Evolutionary conservation across 2,888 invertebrate species (phyloP).

Genomic region (Folsomia candida): DNA sequence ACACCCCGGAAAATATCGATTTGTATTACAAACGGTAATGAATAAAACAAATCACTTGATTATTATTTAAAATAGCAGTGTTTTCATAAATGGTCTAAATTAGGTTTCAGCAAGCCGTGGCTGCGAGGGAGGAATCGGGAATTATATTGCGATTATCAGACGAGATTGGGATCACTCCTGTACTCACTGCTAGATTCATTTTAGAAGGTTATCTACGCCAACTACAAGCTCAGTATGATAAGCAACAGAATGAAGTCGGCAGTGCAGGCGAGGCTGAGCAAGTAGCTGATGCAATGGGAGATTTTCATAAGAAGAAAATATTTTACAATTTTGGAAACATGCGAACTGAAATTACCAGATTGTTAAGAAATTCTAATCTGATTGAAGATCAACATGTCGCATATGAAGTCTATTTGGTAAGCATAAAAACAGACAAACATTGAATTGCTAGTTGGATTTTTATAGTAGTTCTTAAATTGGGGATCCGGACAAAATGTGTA

Average conservation of each 20-base stretch:
- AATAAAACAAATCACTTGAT: conserved; percentile 9
- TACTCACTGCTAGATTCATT: conserved; percentile 62
- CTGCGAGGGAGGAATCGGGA: conserved; percentile 54
- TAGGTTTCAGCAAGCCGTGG: conserved; percentile 40
- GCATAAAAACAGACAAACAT: conserved; percentile 36
- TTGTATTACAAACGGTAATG: conserved; percentile 59
- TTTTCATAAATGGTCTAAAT: conserved; percentile 2
- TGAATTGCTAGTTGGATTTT: not conserved
- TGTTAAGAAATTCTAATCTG: conserved; percentile 69
- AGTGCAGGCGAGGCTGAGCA: not conserved
- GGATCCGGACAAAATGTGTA: too few species aligned
- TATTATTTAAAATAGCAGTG: not conserved
- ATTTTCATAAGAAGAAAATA: not conserved
- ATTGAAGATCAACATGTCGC: conserved; percentile 70
- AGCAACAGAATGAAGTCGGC: not conserved
- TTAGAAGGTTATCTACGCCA: conserved; percentile 56
- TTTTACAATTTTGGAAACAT: conserved; percentile 36
- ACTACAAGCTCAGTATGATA: conserved; percentile 54
- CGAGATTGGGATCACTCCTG: conserved; percentile 60
- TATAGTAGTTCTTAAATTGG: not conserved
- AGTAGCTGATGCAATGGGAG: too few species aligned
- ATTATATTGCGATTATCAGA: conserved; percentile 63
- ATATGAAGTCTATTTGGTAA: conserved; percentile 72
- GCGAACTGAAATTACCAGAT: conserved; percentile 57
- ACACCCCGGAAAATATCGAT: conserved; percentile 58